phyloP scores from a whole-genome alignment of 2,113 vertebrate genomes.

The Pandion haliaetus region DNA sequence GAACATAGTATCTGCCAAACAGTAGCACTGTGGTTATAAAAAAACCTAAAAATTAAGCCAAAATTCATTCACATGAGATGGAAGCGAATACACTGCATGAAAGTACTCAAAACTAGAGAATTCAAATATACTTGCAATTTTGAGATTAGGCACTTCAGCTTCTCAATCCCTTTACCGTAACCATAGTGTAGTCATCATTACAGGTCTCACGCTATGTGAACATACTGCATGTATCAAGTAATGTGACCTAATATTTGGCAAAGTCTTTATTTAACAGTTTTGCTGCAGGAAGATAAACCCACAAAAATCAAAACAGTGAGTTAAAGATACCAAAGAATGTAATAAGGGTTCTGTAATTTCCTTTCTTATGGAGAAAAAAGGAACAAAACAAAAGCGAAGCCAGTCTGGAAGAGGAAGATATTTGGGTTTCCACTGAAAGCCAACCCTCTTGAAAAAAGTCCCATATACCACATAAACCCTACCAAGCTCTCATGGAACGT shows the following conservation, averaged over 20 bases:
- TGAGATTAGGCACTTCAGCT: background rate
- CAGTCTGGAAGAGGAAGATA: slow-evolving; percentile 13
- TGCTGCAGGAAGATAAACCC: slow-evolving; percentile 35
- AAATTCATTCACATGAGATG: background rate
- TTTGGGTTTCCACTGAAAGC: background rate
- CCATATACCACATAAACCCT: background rate
- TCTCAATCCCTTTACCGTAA: background rate
- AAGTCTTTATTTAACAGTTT: background rate
- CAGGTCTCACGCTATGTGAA: background rate
- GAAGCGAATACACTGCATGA: background rate
- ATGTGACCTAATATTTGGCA: background rate
- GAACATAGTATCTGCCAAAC: background rate
- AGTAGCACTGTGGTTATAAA: background rate
- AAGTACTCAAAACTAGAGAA: background rate
- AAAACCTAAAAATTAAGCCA: background rate
- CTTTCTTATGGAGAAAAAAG: background rate
- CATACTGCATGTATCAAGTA: background rate
- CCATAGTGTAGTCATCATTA: background rate
- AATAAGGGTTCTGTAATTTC: slow-evolving; percentile 31
- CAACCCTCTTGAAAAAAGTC: background rate
- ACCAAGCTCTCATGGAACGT: background rate
- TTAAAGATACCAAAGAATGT: slow-evolving; percentile 13
- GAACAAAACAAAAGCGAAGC: slow-evolving; percentile 13
- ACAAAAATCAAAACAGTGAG: slow-evolving; percentile 44
- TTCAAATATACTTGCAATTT: background rate